Evolutionary conservation across 1,140 invertebrate genomes (phyloP), one percentile per base, ranked within the genome.

Genomic region (Parapsyche elsis): DNA sequence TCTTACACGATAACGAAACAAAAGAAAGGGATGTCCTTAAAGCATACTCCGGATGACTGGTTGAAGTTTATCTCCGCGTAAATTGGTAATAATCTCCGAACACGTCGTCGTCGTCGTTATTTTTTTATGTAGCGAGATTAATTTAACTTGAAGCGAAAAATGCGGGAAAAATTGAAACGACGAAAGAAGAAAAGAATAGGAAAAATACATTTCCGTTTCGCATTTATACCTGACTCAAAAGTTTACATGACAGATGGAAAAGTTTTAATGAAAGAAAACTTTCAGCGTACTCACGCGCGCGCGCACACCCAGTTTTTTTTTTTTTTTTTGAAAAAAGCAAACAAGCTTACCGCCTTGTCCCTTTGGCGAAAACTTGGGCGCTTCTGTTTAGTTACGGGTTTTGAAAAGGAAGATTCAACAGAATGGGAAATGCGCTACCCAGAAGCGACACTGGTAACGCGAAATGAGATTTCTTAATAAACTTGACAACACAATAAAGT

Each of bases 221-320:
- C 49, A 53, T 53, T 53, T 53, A 14, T 53, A 53, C 16, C 49
- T 16, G 12, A 14, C 16, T 53, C 49, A 53, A 53, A 53, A 53
- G 49, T 53, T 53, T 53, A 53, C 49, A 16, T 53, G 76, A 83
- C 79, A 80, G 79, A 83, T 80, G 81, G 46, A 78, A 80, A 83
- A 83, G 79, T 83, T 83, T 83, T 80, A 83, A 83, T 83, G 79
- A 83, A 83, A 83, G 79, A 71, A 67, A 83, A 83, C 59, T 77
- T 73, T 1, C n/a, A n/a, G n/a, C n/a, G n/a, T n/a, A n/a, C n/a
- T n/a, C 70, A 71, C 76, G 53, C 76, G 46, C 30, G 74, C 64
- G 64, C 2, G 1, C 4, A 12, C 4, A 2, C 49, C 49, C 64
- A 30, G 49, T 16, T 45, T 57, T 79, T 77, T 64, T 24, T 64